Evolutionary conservation across 92 coral and sea anemone species (phyloP), one percentile per base, ranked within the genome.

Genomic region (Siderastrea siderea): DNA sequence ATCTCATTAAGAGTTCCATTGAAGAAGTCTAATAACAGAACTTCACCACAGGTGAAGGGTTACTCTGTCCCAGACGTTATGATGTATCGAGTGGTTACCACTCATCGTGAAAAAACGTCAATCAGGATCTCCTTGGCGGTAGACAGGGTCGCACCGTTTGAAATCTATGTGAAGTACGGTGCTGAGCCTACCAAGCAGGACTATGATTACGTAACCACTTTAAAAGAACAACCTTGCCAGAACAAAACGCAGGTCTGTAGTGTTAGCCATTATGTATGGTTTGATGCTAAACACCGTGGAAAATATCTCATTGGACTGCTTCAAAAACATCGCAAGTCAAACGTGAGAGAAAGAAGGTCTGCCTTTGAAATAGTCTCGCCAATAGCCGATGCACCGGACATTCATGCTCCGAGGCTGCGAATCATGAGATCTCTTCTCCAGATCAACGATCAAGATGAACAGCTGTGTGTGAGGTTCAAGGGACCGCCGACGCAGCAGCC

Each of bases 61-160:
- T 79, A 63, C 60, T 17, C 84, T n/a, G 84, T 79, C 43, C 75
- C 75, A 2, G 75, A 67, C 5, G 26, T 80, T 17, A 80, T 80
- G 84, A 0, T 51, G 38, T 52, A 80, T 51, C 74, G 84, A 11
- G 66, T 43, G 26, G 52, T 80, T 66, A 68, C 66, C 2, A 68
- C 51, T 7, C 17, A 13, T 4, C 49, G 26, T 50, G 84, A 68
- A 26, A 80, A 52, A 3, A 80, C 74, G 3, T 66, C 14, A 12
- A 26, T 67, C 26, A 7, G 68, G 63, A 45, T 80, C 38, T 66
- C 49, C 48, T n/a, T 80, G 3, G 38, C 38, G 38, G 0, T 26
- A 26, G 38, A 26, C 38, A 26, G 38, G 38, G 38, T 0, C 0
- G 38, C 38, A 26, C 38, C 38, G 38, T 26, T 26, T 26, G 38